Percentiles rank a stretch among this genome's conserved stretches.
Evolutionary conservation across 1,140 invertebrate genomes (phyloP).

Genomic region (Cyclina sinensis): DNA sequence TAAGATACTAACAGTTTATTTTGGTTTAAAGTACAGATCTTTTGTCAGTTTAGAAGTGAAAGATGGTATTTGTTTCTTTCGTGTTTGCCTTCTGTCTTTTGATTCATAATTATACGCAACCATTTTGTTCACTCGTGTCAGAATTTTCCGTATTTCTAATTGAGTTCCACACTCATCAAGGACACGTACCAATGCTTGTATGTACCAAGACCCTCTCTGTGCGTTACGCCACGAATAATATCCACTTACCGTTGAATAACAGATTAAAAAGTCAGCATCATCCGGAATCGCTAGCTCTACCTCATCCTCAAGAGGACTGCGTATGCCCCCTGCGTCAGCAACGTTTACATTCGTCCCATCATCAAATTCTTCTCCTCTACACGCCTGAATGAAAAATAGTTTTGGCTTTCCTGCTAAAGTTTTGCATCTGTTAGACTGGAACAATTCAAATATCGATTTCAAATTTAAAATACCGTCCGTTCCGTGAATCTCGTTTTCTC

Average conservation of each 20-base stretch:
- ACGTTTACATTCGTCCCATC: constrained; percentile 41
- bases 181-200: constrained; percentile 53
- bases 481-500: constrained; percentile 74
- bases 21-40: constrained; percentile 52
- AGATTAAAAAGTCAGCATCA: constrained; percentile 76
- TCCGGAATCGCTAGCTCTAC: constrained; percentile 65
- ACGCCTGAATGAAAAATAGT: constrained; percentile 82
- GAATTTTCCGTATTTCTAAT: constrained; percentile 25
- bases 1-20: neutral
- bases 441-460: constrained; percentile 74
- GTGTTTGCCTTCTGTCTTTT: neutral
- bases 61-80: constrained; percentile 40
- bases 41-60: constrained; percentile 48
- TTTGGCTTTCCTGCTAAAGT: constrained; percentile 79
- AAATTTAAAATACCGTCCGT: constrained; percentile 71
- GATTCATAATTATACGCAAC: constrained; percentile 34
- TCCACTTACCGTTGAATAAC: constrained; percentile 73
- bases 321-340: neutral
- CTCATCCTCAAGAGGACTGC: neutral
- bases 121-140: constrained; percentile 36
- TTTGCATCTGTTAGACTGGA: constrained; percentile 74
- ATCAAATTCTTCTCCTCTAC: constrained; percentile 73
- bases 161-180: constrained; percentile 51
- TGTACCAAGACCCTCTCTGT: constrained; percentile 75
- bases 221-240: constrained; percentile 71